phyloP scores from a whole-genome alignment of 64 coral and sea anemone species.

The Dendronephthya gigantea region DNA sequence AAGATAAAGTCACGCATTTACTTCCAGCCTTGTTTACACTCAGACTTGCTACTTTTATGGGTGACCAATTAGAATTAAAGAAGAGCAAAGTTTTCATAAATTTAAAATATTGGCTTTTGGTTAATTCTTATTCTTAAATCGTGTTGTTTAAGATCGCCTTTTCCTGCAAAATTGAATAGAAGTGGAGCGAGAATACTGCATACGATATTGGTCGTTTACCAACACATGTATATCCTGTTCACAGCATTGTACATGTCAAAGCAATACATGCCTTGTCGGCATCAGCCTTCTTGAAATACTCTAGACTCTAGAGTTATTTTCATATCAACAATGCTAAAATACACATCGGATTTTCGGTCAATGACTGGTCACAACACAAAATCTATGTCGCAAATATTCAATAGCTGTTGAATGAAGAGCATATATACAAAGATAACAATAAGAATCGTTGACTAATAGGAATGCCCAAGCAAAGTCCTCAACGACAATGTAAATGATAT shows the following conservation, averaged over 20 bases:
- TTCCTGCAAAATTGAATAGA: background rate
- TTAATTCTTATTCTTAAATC: background rate
- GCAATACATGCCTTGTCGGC: background rate
- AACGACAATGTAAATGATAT: background rate
- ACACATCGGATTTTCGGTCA: background rate
- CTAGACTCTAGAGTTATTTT: too few relatives aligned
- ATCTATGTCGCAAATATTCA: background rate
- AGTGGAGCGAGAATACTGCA: too few relatives aligned
- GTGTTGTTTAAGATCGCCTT: background rate
- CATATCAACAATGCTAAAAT: background rate
- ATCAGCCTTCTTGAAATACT: background rate
- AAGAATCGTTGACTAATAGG: background rate
- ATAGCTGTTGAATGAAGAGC: background rate
- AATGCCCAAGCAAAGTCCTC: background rate
- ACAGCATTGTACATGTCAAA: background rate
- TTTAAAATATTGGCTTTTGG: background rate
- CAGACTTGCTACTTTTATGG: background rate
- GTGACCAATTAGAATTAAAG: background rate
- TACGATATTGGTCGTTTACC: background rate
- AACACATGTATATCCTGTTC: background rate
- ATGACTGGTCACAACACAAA: background rate
- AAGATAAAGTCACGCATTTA: background rate
- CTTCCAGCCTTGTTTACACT: background rate
- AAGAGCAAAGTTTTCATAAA: background rate
- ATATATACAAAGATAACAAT: too few relatives aligned